Base-by-base conservation (phyloP, 2,797 vertebrate genomes). In the Syndactyla subalaris region DNA sequence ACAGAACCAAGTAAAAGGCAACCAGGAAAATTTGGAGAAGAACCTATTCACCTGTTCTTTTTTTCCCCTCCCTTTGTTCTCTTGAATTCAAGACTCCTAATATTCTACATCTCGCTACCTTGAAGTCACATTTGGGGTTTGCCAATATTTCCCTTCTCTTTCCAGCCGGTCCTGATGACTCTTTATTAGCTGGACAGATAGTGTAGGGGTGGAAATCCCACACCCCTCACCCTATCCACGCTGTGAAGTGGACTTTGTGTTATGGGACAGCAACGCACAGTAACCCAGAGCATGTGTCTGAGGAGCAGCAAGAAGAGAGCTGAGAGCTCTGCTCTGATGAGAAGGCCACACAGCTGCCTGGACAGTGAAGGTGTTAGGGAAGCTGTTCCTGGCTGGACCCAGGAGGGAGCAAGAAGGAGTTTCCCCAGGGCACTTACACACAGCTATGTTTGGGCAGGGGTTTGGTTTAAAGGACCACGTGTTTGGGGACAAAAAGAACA, bases 171-270 rank as follows among this genome's bases (percentile, higher is more conserved):
- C 51, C 21, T 3, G 7, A 41, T 48, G 24, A 34, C 45, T 51
- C 45, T 66, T 49, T 34, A 24, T 30, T 38, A 63, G 14, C 32
- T 7, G 30, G 45, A 46, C 39, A 63, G 39, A 39, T 1, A 48
- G 17, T 18, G 6, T 26, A 39, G 1, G 1, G 21, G 14, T 39
- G 18, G 36, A 77, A 65, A 77, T 65, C 38, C n/a, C 2, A 0
- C 21, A 26, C 5, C 8, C 4, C 61, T 32, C 17, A 39, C 29
- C 22, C 13, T 19, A 57, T 15, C 27, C 66, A 29, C 32, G 13
- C 4, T 24, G 30, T 27, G 68, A 55, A 75, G 26, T 32, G 19
- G 39, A 27, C 16, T 55, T 67, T 45, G 39, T 22, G 14, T 55
- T 27, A 15, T 15, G 21, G 24, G 41, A 30, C 6, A 10, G 17